Percentiles rank a stretch among this genome's conserved stretches.
These are phyloP conservation scores for Echeneis naucrates DNA, from an alignment of 2,797 vertebrate species.

Conservation along the genomic window DNA sequence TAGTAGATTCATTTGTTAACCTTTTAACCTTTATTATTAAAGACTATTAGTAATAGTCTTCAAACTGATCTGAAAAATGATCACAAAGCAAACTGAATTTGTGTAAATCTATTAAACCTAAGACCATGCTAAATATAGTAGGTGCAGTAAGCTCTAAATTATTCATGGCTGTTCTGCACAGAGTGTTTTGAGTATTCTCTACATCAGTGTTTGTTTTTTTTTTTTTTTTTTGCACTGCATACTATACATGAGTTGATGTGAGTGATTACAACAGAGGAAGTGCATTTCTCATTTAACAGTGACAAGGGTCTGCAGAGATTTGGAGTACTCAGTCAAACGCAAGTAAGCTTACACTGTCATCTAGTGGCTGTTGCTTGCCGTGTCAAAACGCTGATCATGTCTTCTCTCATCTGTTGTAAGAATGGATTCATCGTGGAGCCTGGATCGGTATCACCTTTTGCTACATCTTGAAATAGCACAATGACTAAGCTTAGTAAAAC, in stretches of 20 bases:
- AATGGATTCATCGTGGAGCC: not conserved
- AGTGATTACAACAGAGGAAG: conserved; percentile 21
- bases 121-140: not conserved
- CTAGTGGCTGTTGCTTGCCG: conserved; percentile 47
- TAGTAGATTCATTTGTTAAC: conserved; percentile 8
- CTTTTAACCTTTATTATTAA: not conserved
- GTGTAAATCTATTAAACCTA: not conserved
- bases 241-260: conserved; percentile 16
- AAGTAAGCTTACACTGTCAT: conserved; percentile 37
- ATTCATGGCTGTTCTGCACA: conserved; percentile 3
- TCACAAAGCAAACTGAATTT: not conserved
- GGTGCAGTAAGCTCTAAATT: not conserved
- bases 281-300: conserved; percentile 36
- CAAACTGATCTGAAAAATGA: not conserved
- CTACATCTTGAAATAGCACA: not conserved
- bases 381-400: not conserved
- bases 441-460: not conserved
- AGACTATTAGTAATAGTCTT: not conserved
- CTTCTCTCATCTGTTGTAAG: not conserved
- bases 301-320: conserved; percentile 38
- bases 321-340: conserved; percentile 1
- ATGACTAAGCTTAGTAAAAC: not conserved
- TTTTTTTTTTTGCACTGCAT: conserved; percentile 10
- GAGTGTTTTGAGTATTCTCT: not conserved
- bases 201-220: conserved; percentile 10